Base-by-base conservation (phyloP, 2,113 vertebrate species). In the Corythaeola cristata region DNA sequence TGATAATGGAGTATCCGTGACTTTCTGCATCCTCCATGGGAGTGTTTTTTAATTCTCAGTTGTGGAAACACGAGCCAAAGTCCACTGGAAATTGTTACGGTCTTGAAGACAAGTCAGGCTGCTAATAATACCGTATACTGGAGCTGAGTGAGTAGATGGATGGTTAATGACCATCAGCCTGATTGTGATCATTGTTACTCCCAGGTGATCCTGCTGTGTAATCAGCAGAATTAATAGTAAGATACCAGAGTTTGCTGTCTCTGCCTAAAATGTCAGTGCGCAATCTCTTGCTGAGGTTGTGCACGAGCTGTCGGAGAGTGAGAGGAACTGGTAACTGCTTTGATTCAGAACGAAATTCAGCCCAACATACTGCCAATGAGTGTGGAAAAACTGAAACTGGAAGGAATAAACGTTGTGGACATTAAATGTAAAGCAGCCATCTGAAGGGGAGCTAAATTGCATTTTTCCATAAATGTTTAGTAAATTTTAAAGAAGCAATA, bases 1-100 rank as follows among this genome's bases (percentile, higher is more conserved):
- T 26, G 66, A 4, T 33, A 20, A 11, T 44, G 74, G 89, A 9
- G 6, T 12, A 11, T 33, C 56, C 2, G 5, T 52, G 75, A 47
- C 73, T 93, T 78, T 68, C 89, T 56, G 24, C 49, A 33, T 78
- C 53, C 68, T 53, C 77, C 49, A 4, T 23, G 35, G 64, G n/a
- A 84, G 13, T 20, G 69, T 7, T n/a, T 83, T 83, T 49, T 45
- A n/a, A 64, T 73, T 88, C 41, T 89, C 60, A 5, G 41, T 49
- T 44, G 33, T 71, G 95, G 79, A 87, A 94, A 84, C 60, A 44
- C 33, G 81, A 97, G 92, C 86, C 92, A 95, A 93, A 95, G 88
- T 62, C 92, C 78, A 30, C 62, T 92, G 91, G 80, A 89, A 89
- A 85, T 69, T 75, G 73, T 83, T 84, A 49, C 1, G 6, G 60